Conservation (phyloP, 2,797 vertebrate genomes). For the Spinibarbus caldwelli region DNA sequence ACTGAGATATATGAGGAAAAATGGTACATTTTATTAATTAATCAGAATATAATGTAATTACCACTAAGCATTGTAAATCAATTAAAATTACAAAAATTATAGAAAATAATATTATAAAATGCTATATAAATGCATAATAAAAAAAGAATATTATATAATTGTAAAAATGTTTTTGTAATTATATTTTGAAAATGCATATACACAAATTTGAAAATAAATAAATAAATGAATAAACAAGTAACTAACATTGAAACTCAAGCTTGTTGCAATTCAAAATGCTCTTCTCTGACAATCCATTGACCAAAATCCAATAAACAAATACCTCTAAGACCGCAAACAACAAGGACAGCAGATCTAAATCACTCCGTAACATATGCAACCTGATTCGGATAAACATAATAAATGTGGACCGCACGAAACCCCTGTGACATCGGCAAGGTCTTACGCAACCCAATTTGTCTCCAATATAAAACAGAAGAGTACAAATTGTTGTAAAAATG, state of each 20-base stretch:
- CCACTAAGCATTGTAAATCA: neutral
- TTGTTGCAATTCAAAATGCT: neutral
- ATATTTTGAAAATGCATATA: neutral
- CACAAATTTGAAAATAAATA: neutral
- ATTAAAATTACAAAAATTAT: neutral
- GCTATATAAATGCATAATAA: too few species aligned
- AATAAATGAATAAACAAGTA: too few species aligned
- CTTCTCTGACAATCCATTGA: neutral
- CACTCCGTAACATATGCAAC: conserved; percentile 5
- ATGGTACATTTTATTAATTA: neutral
- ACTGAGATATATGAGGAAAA: neutral
- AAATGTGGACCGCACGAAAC: conserved; percentile 23
- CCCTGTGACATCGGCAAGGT: neutral
- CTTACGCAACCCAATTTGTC: conserved; percentile 22
- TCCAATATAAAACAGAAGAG: conserved; percentile 25
- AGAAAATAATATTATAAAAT: neutral
- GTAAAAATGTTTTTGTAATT: too few species aligned
- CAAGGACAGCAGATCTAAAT: conserved; percentile 16
- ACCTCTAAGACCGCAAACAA: neutral
- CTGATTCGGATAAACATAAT: conserved; percentile 36
- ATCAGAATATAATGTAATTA: neutral
- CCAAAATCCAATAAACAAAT: neutral
- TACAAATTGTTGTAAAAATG: conserved; percentile 40
- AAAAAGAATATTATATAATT: too few species aligned
- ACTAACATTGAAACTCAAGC: neutral